A percentile compares a stretch with the other conserved stretches of the same genome.
Conservation (phyloP, 2,113 vertebrate genomes). For the Gorsachius goisagi region DNA sequence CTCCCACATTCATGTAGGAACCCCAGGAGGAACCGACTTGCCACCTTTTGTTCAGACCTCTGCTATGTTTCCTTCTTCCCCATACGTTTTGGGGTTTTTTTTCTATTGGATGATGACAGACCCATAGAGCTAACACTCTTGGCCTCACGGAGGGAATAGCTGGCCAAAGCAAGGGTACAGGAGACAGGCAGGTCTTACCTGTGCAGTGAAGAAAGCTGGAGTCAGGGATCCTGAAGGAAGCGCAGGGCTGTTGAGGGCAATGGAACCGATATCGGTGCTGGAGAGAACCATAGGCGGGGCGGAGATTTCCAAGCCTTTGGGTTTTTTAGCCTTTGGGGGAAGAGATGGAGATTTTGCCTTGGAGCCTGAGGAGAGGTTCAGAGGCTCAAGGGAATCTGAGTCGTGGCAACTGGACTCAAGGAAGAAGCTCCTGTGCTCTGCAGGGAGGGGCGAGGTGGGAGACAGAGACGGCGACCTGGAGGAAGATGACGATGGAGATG, state of each 20-base stretch:
- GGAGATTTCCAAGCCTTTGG: conserved; percentile 93
- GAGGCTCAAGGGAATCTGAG: conserved; percentile 87
- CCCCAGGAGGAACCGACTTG: neutral
- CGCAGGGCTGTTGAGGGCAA: conserved; percentile 92
- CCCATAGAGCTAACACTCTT: neutral
- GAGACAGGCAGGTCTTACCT: conserved; percentile 76
- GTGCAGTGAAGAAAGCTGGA: conserved; percentile 93
- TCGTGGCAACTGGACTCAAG: conserved; percentile 77
- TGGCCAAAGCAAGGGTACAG: neutral
- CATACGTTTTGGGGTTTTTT: neutral
- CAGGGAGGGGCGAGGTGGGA: conserved; percentile 74
- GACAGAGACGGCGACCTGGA: conserved; percentile 81
- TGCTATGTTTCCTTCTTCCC: neutral
- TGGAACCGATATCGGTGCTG: conserved; percentile 89
- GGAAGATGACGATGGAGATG: conserved; percentile 74
- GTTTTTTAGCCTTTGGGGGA: conserved; percentile 91
- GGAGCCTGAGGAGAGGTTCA: conserved; percentile 93
- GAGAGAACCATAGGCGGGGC: conserved; percentile 87
- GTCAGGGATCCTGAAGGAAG: conserved; percentile 94
- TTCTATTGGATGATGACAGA: neutral
- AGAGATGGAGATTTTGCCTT: conserved; percentile 86
- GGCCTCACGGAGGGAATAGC: neutral
- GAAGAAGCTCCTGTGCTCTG: conserved; percentile 80
- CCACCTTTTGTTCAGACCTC: neutral
- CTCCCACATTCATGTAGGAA: neutral